phyloP scores from a whole-genome alignment of 1,140 invertebrate genomes.

The Drosophila saltans region DNA sequence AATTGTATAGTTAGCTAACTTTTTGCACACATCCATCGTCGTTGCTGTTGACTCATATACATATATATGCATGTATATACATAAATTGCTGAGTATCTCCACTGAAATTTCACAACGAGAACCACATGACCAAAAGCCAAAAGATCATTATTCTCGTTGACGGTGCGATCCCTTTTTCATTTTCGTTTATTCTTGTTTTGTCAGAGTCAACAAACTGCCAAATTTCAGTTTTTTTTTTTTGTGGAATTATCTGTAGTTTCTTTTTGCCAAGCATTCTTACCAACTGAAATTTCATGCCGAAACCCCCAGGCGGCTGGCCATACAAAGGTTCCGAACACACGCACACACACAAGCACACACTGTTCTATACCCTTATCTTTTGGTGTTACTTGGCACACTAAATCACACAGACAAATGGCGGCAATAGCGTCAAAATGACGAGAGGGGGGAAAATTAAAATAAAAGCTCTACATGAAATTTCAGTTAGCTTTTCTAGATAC shows the following conservation, averaged over 20 bases:
- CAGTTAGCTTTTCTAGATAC: slow-evolving; percentile 30
- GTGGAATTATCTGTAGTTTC: slow-evolving; percentile 36
- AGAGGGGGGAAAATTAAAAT: neutral
- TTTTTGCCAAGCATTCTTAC: slow-evolving; percentile 26
- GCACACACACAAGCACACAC: slow-evolving; percentile 2
- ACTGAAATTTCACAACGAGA: slow-evolving; percentile 40
- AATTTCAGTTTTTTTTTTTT: slow-evolving; percentile 21
- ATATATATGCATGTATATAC: too few species aligned
- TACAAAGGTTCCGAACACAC: neutral
- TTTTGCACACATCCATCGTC: neutral
- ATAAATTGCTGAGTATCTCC: slow-evolving; percentile 1
- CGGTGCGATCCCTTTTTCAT: neutral
- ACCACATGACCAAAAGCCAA: neutral
- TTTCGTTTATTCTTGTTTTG: neutral
- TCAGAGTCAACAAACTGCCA: slow-evolving; percentile 40
- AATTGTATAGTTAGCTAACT: slow-evolving; percentile 12
- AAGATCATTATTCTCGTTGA: too few species aligned
- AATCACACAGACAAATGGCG: slow-evolving; percentile 21
- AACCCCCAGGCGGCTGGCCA: slow-evolving; percentile 16
- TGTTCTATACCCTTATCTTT: slow-evolving; percentile 45
- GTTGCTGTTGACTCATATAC: neutral
- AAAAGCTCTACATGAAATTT: slow-evolving; percentile 61
- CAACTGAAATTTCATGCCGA: slow-evolving; percentile 57
- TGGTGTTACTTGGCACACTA: slow-evolving; percentile 31
- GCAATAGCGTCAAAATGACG: neutral